These are phyloP conservation scores for Sarcophaga rosellei DNA, from an alignment of 2,888 invertebrate genomes.

Conservation along the genomic window DNA sequence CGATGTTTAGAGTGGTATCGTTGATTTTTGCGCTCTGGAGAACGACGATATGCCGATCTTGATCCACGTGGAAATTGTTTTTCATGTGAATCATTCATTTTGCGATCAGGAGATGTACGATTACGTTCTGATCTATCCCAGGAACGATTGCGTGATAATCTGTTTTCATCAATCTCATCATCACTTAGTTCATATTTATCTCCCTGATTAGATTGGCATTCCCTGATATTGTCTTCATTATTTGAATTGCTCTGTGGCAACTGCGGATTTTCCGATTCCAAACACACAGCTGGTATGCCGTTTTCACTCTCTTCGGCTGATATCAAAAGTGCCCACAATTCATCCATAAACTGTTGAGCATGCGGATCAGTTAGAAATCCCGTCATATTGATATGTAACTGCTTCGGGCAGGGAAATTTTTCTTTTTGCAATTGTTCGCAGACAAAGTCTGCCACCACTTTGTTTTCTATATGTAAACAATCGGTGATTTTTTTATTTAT, in stretches of 20 bases:
- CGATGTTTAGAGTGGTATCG: slow-evolving; percentile 74
- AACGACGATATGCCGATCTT: slow-evolving; percentile 73
- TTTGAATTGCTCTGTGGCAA: slow-evolving; percentile 72
- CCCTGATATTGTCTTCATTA: slow-evolving; percentile 67
- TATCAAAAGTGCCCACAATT: slow-evolving; percentile 96
- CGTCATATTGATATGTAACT: slow-evolving; percentile 99
- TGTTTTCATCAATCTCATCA: slow-evolving; percentile 72
- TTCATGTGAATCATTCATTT: slow-evolving; percentile 72
- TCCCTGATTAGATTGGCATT: slow-evolving; percentile 51
- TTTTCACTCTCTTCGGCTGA: slow-evolving; percentile 97
- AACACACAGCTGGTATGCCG: slow-evolving; percentile 96
- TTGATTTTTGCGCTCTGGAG: slow-evolving; percentile 70
- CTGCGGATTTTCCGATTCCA: slow-evolving; percentile 92
- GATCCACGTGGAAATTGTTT: slow-evolving; percentile 71
- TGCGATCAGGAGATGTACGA: slow-evolving; percentile 69
- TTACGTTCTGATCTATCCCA: slow-evolving; percentile 76
- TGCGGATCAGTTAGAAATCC: slow-evolving; percentile 99
- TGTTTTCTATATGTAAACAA: slow-evolving; percentile 98
- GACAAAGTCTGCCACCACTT: slow-evolving; percentile 99
- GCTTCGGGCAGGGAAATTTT: slow-evolving; percentile 97
- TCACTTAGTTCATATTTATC: slow-evolving; percentile 72
- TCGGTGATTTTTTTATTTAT: slow-evolving; percentile 98
- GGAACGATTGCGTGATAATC: slow-evolving; percentile 75
- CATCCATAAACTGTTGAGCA: slow-evolving; percentile 98
- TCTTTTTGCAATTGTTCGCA: slow-evolving; percentile 98